phyloP scores from a whole-genome alignment of 2,888 invertebrate species.

The Chorisops tibialis region DNA sequence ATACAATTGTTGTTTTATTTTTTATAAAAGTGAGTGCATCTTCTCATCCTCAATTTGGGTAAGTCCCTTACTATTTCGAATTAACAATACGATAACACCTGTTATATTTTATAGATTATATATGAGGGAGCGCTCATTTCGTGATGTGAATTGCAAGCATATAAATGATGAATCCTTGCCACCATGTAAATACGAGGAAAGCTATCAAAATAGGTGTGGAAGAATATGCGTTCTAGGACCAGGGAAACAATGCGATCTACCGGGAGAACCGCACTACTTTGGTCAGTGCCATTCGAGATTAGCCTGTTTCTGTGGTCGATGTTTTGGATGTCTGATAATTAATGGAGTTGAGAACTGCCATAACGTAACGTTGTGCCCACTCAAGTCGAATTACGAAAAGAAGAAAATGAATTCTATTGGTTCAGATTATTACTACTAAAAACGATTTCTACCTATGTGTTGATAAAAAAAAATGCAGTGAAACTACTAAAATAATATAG shows the following conservation, averaged over 20 bases:
- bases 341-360: not conserved
- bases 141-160: too few species aligned
- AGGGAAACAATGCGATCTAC: not conserved
- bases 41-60: too few species aligned
- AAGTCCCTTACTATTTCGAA: too few species aligned
- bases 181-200: not conserved
- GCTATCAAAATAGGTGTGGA: constrained; percentile 4
- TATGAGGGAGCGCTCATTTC: too few species aligned
- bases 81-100: too few species aligned
- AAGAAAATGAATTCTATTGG: constrained; percentile 3
- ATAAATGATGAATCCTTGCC: not conserved
- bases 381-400: not conserved
- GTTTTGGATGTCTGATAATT: not conserved
- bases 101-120: too few species aligned
- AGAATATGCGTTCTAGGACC: not conserved
- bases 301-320: constrained; percentile 5
- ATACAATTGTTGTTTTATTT: too few species aligned
- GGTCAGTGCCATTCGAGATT: not conserved
- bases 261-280: not conserved
- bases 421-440: constrained; percentile 7
- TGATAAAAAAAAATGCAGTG: too few species aligned
- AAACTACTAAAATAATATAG: too few species aligned
- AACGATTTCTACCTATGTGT: too few species aligned
- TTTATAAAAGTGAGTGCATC: too few species aligned
- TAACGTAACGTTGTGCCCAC: not conserved